Conservation (phyloP, 2,888 invertebrate species). For the Eristalis tenax region DNA sequence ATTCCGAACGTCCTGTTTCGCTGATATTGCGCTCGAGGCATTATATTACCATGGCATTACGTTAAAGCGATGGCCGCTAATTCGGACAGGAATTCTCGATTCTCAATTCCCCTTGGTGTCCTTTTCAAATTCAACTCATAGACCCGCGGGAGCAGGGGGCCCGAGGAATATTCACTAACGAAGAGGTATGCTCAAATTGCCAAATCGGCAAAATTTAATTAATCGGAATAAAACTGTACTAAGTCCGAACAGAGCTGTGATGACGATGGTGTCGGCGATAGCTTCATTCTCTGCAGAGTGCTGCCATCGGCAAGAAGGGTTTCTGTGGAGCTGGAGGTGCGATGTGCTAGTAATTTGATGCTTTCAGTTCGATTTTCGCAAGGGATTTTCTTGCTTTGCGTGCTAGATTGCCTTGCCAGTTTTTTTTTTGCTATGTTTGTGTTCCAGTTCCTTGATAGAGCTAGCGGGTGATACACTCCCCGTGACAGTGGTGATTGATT, state of each 20-base stretch:
- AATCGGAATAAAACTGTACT: slow-evolving; percentile 59
- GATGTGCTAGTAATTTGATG: slow-evolving; percentile 27
- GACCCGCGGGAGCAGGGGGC: background rate
- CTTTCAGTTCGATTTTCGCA: slow-evolving; percentile 25
- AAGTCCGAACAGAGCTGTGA: slow-evolving; percentile 12
- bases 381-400: slow-evolving; percentile 20
- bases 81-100: slow-evolving; percentile 21
- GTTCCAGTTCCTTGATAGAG: background rate
- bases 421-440: background rate
- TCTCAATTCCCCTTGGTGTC: slow-evolving; percentile 24
- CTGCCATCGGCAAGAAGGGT: background rate
- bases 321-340: background rate
- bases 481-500: slow-evolving; percentile 50
- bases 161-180: slow-evolving; percentile 16
- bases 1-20: background rate
- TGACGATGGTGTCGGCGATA: slow-evolving; percentile 44
- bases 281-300: slow-evolving; percentile 16
- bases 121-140: slow-evolving; percentile 13
- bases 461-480: background rate
- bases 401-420: background rate
- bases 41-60: slow-evolving; percentile 38
- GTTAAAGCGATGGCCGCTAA: slow-evolving; percentile 31
- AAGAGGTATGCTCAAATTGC: slow-evolving; percentile 48
- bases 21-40: slow-evolving; percentile 19
- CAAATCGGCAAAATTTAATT: slow-evolving; percentile 58